These are phyloP conservation scores for Anthopleura xanthogrammica DNA, from an alignment of 92 coral and sea anemone genomes.

Conservation along the genomic window DNA sequence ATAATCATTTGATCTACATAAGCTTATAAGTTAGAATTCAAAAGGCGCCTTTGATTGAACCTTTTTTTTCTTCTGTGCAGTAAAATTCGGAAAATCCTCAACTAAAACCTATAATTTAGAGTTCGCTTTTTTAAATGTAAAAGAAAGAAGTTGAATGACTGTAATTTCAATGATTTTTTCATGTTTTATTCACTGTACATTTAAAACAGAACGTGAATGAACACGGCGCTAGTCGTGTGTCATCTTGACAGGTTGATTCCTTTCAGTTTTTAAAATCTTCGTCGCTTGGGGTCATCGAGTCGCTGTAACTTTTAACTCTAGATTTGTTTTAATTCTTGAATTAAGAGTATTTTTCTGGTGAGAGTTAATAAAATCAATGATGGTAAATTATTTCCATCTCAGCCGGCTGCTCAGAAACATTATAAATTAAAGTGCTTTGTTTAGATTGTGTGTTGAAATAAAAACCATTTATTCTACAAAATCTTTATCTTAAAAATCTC, in stretches of 20 bases:
- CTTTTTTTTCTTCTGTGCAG: neutral
- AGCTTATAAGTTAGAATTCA: neutral
- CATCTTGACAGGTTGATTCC: neutral
- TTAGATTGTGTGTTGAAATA: neutral
- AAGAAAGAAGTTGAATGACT: neutral
- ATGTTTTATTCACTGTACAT: neutral
- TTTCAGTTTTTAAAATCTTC: neutral
- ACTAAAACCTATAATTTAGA: neutral
- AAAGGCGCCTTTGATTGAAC: neutral
- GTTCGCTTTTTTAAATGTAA: neutral
- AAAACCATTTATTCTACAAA: neutral
- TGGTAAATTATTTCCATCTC: neutral
- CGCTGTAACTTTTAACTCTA: neutral
- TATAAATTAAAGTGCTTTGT: neutral
- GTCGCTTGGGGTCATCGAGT: neutral
- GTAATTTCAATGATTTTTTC: slow-evolving; percentile 4
- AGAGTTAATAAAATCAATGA: neutral
- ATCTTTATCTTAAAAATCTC: neutral
- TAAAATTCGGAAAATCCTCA: neutral
- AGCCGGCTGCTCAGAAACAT: neutral
- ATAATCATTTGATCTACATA: neutral
- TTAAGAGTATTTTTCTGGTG: neutral
- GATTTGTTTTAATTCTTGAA: too few species aligned
- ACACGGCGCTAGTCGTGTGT: neutral
- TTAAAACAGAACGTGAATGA: slow-evolving; percentile 9